Evolutionary conservation across 53 echinoderm and acorn worm genomes (phyloP).

Genomic region (Temnopleurus reevesii): DNA sequence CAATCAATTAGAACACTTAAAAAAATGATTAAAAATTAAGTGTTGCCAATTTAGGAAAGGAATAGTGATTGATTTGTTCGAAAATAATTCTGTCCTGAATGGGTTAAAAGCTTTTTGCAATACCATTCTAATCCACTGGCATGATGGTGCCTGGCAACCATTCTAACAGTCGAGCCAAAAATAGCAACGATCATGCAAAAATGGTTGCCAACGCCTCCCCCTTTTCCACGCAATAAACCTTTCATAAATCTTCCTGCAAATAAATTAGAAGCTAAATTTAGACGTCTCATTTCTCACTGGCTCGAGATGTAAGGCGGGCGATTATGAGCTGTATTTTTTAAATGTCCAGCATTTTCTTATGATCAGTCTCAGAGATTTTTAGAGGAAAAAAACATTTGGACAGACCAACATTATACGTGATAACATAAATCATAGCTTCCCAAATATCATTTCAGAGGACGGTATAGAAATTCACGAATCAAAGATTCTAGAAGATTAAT

Average conservation of each 20-base stretch:
- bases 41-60: too few relatives aligned
- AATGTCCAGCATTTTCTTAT: neutral
- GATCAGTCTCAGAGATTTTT: neutral
- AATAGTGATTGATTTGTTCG: too few relatives aligned
- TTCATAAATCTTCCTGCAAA: neutral
- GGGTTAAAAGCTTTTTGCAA: slow-evolving; percentile 8
- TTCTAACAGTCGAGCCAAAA: neutral
- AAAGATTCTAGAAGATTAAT: too few relatives aligned
- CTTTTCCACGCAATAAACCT: neutral
- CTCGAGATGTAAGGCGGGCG: neutral
- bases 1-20: too few relatives aligned
- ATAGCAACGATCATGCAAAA: neutral
- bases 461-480: too few relatives aligned
- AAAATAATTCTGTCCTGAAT: too few relatives aligned
- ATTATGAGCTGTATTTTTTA: neutral
- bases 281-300: neutral
- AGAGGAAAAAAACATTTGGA: too few relatives aligned
- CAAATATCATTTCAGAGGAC: too few relatives aligned
- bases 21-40: too few relatives aligned
- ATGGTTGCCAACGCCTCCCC: neutral
- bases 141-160: neutral
- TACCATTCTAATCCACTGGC: neutral
- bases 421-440: too few relatives aligned
- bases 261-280: neutral
- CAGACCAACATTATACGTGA: too few relatives aligned